Conservation (phyloP, 2,113 vertebrate species). For the Thamnophis sirtalis region DNA sequence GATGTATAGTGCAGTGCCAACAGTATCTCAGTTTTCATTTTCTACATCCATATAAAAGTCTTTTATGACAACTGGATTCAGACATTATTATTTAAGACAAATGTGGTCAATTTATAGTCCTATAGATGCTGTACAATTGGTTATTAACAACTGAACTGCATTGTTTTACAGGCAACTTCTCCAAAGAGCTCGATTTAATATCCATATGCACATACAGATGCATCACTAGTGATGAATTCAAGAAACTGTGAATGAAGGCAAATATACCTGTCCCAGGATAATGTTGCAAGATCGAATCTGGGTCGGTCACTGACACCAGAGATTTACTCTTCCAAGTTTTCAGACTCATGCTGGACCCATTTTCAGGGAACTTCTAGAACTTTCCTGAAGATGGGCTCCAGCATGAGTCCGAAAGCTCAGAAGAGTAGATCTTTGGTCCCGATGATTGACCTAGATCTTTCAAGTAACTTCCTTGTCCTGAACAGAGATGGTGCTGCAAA, state of each 20-base stretch:
- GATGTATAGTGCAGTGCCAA: background rate
- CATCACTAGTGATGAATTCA: background rate
- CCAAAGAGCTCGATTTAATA: background rate
- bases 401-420: background rate
- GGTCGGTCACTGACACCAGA: too few relatives aligned
- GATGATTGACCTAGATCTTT: background rate
- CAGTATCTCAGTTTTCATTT: background rate
- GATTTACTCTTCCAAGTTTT: background rate
- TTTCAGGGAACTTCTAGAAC: too few relatives aligned
- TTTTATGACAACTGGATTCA: background rate
- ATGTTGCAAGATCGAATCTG: background rate
- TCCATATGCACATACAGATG: background rate
- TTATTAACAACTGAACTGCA: slow-evolving; percentile 9
- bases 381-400: background rate
- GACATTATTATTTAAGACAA: background rate
- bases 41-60: background rate
- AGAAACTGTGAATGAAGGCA: background rate
- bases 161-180: slow-evolving; percentile 44
- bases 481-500: background rate
- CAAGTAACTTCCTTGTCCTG: slow-evolving; percentile 48
- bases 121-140: background rate
- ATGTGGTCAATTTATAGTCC: background rate
- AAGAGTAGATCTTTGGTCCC: background rate
- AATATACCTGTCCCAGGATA: background rate
- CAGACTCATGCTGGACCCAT: too few relatives aligned